Evolutionary conservation across 1,140 invertebrate species (phyloP), one percentile per base, ranked within the genome.

Genomic region (Bombus vancouverensis): DNA sequence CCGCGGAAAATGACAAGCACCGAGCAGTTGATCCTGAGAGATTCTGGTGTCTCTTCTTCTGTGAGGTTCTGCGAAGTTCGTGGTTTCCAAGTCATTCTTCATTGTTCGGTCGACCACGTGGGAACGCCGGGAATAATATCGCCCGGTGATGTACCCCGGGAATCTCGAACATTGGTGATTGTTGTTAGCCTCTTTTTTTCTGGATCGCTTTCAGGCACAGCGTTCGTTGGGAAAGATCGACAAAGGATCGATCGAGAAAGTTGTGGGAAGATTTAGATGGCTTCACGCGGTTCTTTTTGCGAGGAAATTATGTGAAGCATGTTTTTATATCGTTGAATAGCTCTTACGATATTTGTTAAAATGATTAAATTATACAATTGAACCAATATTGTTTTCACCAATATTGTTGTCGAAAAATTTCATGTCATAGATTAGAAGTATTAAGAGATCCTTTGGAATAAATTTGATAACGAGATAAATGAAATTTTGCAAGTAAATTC

Each of bases 1-100:
- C 44, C 12, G 18, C 22, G 74, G 62, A 77, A 77, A 76, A 77
- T 53, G 59, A 77, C 81, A 39, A 77, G 34, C 62, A 10, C n/a
- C 25, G 42, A 15, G 28, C 28, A 10, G 66, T 28, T 22, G 6
- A 32, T 37, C 59, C 28, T 65, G 32, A 12, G 42, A 65, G 57
- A 75, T 47, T 42, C 42, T 3, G 13, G 32, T 44, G 37, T 74
- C 80, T 15, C 39, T 42, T 42, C 47, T 73, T 34, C 59, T 13
- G n/a, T 34, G 4, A 18, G 79, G 10, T 59, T 59, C 79, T 28
- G n/a, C 22, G 77, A 73, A 32, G 2, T 42, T 44, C 71, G 71
- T 73, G 71, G 71, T 73, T 73, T 73, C 70, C 39, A 28, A 72
- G 70, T 47, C 42, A 32, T 59, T n/a, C n/a, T 10, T 76, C 53